phyloP scores from a whole-genome alignment of 1,140 invertebrate species.

The Lucilia cuprina region DNA sequence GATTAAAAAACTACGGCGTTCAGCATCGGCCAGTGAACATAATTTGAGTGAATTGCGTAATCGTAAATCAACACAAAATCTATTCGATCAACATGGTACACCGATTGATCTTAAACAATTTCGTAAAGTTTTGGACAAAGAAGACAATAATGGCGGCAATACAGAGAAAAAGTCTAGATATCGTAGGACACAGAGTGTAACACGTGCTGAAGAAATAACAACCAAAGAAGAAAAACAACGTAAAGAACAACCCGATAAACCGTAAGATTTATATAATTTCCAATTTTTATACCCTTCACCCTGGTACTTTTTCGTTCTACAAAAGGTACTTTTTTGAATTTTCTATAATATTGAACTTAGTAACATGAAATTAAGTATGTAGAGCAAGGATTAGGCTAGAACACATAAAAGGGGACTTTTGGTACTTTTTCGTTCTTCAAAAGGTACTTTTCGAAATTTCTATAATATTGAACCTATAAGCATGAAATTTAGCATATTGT shows the following conservation, averaged over 20 bases:
- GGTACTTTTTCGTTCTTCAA: too few species aligned
- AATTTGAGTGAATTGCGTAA: slow-evolving; percentile 53
- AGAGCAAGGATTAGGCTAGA: too few species aligned
- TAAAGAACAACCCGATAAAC: slow-evolving; percentile 84
- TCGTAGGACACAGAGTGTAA: slow-evolving; percentile 83
- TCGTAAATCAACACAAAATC: slow-evolving; percentile 54
- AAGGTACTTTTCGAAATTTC: too few species aligned
- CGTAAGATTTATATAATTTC: too few species aligned
- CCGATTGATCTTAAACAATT: slow-evolving; percentile 58
- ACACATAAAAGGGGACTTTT: too few species aligned
- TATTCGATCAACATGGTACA: slow-evolving; percentile 56
- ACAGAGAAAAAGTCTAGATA: slow-evolving; percentile 68
- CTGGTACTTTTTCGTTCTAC: too few species aligned
- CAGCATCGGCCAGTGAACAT: slow-evolving; percentile 56
- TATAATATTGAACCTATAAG: too few species aligned
- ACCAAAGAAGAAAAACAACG: slow-evolving; percentile 80
- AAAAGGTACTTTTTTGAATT: too few species aligned
- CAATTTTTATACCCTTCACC: too few species aligned
- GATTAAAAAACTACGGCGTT: slow-evolving; percentile 53
- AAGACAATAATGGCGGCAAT: slow-evolving; percentile 53
- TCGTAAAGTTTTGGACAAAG: slow-evolving; percentile 56
- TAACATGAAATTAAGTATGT: too few species aligned
- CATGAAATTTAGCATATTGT: too few species aligned
- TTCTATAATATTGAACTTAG: too few species aligned
- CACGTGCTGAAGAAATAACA: slow-evolving; percentile 84